A percentile compares a stretch with the other conserved stretches of the same genome.
Evolutionary conservation across 2,888 invertebrate species (phyloP).

Genomic region (Tuta absoluta): DNA sequence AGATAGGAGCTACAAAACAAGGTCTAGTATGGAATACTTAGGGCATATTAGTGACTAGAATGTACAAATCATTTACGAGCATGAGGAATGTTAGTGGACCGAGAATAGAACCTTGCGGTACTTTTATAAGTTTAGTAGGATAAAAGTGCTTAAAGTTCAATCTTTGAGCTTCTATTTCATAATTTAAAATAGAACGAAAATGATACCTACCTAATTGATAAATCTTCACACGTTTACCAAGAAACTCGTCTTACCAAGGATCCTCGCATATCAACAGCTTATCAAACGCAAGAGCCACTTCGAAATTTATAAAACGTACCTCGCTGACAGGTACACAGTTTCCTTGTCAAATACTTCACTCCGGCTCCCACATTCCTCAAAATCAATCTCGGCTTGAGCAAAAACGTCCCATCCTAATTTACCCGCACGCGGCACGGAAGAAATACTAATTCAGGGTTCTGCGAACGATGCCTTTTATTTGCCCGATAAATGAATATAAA

Average conservation of each 20-base stretch:
- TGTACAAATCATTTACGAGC: background rate
- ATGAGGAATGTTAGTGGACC: background rate
- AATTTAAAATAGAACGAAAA: no score
- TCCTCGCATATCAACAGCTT: background rate
- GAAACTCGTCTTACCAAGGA: no score
- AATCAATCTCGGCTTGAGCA: constrained; percentile 8
- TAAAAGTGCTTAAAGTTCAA: background rate
- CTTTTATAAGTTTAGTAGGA: background rate
- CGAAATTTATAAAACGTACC: background rate
- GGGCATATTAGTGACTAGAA: background rate
- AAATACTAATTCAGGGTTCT: constrained; percentile 59
- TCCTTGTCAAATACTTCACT: constrained; percentile 13
- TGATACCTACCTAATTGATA: no score
- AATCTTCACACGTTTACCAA: no score
- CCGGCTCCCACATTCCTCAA: constrained; percentile 14
- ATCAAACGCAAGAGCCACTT: background rate
- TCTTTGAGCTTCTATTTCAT: no score
- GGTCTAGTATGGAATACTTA: background rate
- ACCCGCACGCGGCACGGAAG: constrained; percentile 51
- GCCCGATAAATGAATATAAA: constrained; percentile 74
- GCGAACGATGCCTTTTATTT: constrained; percentile 56
- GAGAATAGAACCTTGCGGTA: background rate
- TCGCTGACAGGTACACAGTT: constrained; percentile 2
- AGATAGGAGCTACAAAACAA: background rate
- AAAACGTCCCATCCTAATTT: constrained; percentile 35